Conservation (phyloP, 1,140 invertebrate genomes). For the Steinernema feltiae region DNA sequence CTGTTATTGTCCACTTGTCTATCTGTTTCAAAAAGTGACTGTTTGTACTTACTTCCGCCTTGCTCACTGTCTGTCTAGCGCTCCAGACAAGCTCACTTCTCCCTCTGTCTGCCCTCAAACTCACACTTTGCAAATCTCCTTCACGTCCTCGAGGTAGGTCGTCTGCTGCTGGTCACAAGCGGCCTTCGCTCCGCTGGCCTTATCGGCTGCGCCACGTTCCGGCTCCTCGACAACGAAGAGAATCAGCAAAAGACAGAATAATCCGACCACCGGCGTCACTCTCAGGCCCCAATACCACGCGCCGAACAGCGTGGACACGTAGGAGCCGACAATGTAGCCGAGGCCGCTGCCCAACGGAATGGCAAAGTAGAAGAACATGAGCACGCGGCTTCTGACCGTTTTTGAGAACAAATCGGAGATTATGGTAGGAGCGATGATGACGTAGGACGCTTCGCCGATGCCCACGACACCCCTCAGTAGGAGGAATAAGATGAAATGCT, state of each 20-base stretch:
- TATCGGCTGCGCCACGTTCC: slow-evolving; percentile 75
- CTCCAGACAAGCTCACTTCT: too few species aligned
- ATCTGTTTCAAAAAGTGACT: background rate
- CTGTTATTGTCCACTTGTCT: background rate
- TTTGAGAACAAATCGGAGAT: slow-evolving; percentile 84
- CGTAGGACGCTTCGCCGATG: slow-evolving; percentile 90
- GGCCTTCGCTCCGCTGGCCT: background rate
- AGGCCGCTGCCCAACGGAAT: slow-evolving; percentile 87
- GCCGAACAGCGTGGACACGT: slow-evolving; percentile 68
- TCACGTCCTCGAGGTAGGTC: background rate
- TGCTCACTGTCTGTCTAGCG: background rate
- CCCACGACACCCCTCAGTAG: slow-evolving; percentile 83
- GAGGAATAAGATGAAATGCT: slow-evolving; percentile 74
- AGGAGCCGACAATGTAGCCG: slow-evolving; percentile 86
- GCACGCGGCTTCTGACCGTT: slow-evolving; percentile 75
- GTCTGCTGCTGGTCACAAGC: background rate
- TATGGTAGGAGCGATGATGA: slow-evolving; percentile 95
- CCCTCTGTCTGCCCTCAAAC: too few species aligned
- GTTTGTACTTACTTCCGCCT: background rate
- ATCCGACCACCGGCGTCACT: slow-evolving; percentile 39
- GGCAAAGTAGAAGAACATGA: slow-evolving; percentile 96
- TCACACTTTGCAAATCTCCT: background rate
- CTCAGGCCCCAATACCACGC: slow-evolving; percentile 82
- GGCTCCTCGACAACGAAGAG: slow-evolving; percentile 77
- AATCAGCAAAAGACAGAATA: slow-evolving; percentile 71